Conservation (phyloP, 2,888 invertebrate genomes). For the Ellobium chinense region DNA sequence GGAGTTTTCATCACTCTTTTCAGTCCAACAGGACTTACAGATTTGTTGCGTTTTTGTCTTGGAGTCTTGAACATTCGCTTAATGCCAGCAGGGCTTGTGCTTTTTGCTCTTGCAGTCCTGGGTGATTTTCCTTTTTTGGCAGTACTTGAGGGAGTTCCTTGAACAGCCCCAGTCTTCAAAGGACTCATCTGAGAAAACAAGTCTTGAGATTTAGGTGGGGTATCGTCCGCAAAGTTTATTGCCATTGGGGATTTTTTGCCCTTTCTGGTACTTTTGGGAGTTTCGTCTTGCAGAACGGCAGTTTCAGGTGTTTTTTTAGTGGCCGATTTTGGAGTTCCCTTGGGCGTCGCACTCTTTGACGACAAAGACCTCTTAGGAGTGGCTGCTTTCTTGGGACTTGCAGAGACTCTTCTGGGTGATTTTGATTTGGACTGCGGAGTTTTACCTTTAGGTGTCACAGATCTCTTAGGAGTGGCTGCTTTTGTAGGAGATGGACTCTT, state of each 20-base stretch:
- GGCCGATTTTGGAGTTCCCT: neutral
- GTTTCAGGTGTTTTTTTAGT: neutral
- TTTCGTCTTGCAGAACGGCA: too few species aligned
- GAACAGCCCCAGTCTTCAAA: slow-evolving; percentile 9
- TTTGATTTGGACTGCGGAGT: neutral
- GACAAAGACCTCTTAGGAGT: slow-evolving; percentile 3
- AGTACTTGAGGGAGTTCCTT: neutral
- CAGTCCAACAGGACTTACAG: slow-evolving; percentile 24
- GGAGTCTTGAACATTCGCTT: slow-evolving; percentile 49
- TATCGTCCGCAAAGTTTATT: neutral
- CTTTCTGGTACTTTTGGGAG: slow-evolving; percentile 11
- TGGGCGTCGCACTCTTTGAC: slow-evolving; percentile 12
- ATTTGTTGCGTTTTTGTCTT: neutral
- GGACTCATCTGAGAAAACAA: slow-evolving; percentile 35
- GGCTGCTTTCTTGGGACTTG: neutral
- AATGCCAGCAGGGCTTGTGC: slow-evolving; percentile 41
- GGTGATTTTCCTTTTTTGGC: neutral
- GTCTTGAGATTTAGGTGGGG: slow-evolving; percentile 22
- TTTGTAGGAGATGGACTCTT: slow-evolving; percentile 5
- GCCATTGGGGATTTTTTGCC: neutral
- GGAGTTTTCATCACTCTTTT: slow-evolving; percentile 12
- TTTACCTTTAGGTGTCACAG: neutral
- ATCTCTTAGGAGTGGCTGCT: slow-evolving; percentile 25
- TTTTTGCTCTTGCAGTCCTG: neutral
- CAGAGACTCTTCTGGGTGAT: neutral